These are phyloP conservation scores for Ophion costatus DNA, from an alignment of 2,888 invertebrate genomes.

Conservation along the genomic window DNA sequence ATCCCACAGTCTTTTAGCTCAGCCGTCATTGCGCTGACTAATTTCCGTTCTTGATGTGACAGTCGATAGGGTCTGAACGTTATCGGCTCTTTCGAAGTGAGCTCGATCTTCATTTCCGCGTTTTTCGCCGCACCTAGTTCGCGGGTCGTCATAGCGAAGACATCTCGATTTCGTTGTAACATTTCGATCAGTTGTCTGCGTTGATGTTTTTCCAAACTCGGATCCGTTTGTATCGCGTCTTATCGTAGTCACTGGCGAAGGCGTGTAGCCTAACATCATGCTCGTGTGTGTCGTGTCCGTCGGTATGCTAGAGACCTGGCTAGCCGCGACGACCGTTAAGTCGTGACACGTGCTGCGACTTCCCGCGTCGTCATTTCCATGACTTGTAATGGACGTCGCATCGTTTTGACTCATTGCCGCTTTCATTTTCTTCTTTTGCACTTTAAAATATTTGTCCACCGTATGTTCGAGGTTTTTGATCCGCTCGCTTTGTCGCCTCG, in stretches of 20 bases:
- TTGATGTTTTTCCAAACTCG: no score
- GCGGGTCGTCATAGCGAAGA: constrained; percentile 29
- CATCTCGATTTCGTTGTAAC: constrained; percentile 36
- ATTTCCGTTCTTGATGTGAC: constrained; percentile 61
- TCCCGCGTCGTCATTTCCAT: neutral
- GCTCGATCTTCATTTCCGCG: constrained; percentile 48
- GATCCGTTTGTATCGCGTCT: no score
- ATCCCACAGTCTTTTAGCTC: constrained; percentile 65
- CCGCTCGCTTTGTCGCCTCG: constrained; percentile 26
- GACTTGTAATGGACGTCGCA: constrained; percentile 1
- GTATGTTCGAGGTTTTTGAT: constrained; percentile 14
- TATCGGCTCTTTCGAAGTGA: constrained; percentile 60
- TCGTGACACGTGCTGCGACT: neutral
- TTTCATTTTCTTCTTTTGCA: constrained; percentile 38
- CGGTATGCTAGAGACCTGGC: constrained; percentile 12
- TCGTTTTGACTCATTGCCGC: neutral
- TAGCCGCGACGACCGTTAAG: constrained; percentile 19
- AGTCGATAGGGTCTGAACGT: constrained; percentile 64
- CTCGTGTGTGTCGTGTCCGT: constrained; percentile 6
- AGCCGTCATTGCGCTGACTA: constrained; percentile 54
- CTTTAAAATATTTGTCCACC: constrained; percentile 28
- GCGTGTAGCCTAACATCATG: neutral
- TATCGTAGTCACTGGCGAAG: constrained; percentile 7
- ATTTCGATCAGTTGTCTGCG: neutral
- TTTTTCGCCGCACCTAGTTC: constrained; percentile 1